These are phyloP conservation scores for Drosophila parabipectinata DNA, from an alignment of 1,140 invertebrate genomes.

Conservation along the genomic window DNA sequence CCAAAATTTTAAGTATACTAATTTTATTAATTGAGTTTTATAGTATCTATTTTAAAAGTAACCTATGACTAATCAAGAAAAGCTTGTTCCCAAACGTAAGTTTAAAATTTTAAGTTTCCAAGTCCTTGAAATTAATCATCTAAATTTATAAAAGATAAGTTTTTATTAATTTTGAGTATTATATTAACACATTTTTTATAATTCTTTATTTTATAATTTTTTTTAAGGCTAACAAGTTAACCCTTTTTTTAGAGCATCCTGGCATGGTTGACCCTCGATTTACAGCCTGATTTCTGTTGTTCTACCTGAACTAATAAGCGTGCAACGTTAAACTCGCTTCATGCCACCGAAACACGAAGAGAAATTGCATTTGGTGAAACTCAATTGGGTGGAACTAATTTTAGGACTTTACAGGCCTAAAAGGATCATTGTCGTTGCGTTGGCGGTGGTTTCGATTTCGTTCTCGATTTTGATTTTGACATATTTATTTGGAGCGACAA, in stretches of 20 bases:
- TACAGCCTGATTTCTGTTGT: neutral
- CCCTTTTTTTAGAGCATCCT: constrained; percentile 13
- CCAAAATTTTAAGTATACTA: neutral
- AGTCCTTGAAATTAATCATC: neutral
- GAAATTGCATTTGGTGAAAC: constrained; percentile 49
- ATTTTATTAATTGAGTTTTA: neutral
- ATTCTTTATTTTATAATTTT: neutral
- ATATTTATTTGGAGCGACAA: constrained; percentile 68
- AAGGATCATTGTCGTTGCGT: constrained; percentile 41
- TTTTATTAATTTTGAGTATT: neutral
- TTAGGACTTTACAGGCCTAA: constrained; percentile 15
- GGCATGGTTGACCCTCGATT: neutral
- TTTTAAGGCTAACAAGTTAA: neutral
- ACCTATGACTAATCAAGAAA: too few relatives aligned
- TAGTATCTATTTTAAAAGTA: neutral
- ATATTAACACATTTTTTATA: neutral
- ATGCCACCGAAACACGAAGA: constrained; percentile 17
- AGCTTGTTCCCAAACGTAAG: neutral
- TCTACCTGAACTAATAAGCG: constrained; percentile 42
- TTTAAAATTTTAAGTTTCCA: neutral
- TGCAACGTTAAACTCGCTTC: constrained; percentile 15
- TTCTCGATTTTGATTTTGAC: constrained; percentile 60
- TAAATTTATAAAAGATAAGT: neutral
- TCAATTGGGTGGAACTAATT: constrained; percentile 74
- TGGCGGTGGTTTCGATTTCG: constrained; percentile 46